These are phyloP conservation scores for Axis porcinus DNA, from an alignment of 2,113 vertebrate species.

Conservation along the genomic window DNA sequence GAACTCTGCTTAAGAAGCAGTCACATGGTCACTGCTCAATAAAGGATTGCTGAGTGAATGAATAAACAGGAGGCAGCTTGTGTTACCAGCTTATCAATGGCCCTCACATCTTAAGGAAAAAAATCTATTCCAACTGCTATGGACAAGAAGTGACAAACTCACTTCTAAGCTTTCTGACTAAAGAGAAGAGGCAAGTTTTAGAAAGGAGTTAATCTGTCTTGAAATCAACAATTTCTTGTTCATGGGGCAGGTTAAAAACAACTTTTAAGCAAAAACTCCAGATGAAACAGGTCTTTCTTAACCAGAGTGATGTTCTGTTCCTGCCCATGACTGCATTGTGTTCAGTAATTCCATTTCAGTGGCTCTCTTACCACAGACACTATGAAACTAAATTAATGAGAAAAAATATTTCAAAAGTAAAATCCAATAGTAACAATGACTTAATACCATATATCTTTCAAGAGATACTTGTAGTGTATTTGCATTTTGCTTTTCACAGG, in stretches of 20 bases:
- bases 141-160: background rate
- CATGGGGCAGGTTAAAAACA: background rate
- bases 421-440: background rate
- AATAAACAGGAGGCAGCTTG: background rate
- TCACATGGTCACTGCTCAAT: background rate
- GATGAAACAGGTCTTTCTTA: background rate
- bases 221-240: background rate
- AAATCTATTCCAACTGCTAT: background rate
- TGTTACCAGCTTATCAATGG: background rate
- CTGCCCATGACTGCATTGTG: background rate
- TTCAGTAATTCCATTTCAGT: background rate
- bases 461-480: background rate
- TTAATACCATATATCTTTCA: background rate
- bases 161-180: background rate
- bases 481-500: background rate
- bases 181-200: background rate
- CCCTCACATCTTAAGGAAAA: background rate
- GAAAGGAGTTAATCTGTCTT: background rate
- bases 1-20: background rate
- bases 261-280: background rate
- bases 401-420: background rate
- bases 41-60: background rate
- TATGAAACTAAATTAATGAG: background rate
- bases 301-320: background rate
- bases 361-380: background rate